A percentile compares a stretch with the other conserved stretches of the same genome.
Conservation (phyloP, 2,113 vertebrate genomes). For the Alethe castanea region DNA sequence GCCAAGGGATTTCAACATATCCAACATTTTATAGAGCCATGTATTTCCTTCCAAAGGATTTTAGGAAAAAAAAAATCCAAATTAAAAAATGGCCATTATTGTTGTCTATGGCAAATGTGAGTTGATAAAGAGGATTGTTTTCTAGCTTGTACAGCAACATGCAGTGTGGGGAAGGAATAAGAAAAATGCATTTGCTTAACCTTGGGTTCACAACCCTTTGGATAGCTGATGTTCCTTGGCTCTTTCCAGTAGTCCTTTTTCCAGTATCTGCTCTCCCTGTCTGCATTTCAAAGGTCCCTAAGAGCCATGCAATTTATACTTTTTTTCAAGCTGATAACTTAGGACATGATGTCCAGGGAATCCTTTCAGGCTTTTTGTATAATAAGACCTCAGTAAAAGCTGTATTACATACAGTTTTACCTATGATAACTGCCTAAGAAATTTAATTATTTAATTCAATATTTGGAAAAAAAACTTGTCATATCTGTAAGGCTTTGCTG, state of each 20-base stretch:
- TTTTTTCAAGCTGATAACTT: background rate
- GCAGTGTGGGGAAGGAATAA: background rate
- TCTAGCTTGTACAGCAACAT: background rate
- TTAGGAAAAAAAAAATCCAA: background rate
- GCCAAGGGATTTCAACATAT: background rate
- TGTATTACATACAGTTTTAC: background rate
- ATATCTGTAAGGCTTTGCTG: background rate
- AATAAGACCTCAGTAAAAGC: background rate
- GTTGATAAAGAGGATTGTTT: background rate
- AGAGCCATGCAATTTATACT: background rate
- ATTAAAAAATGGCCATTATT: background rate
- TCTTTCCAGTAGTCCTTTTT: background rate
- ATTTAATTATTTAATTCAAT: background rate
- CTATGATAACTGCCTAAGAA: background rate
- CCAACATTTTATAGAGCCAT: background rate
- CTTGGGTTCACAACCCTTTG: background rate
- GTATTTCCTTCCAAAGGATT: background rate
- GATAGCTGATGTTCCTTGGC: background rate
- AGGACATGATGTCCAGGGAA: background rate
- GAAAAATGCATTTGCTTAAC: constrained; percentile 4
- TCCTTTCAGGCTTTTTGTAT: background rate
- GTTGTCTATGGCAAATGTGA: background rate
- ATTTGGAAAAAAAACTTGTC: background rate
- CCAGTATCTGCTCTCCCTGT: background rate
- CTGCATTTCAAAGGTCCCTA: background rate